phyloP scores from a whole-genome alignment of 2,888 invertebrate genomes.

The Tenthredo notha region DNA sequence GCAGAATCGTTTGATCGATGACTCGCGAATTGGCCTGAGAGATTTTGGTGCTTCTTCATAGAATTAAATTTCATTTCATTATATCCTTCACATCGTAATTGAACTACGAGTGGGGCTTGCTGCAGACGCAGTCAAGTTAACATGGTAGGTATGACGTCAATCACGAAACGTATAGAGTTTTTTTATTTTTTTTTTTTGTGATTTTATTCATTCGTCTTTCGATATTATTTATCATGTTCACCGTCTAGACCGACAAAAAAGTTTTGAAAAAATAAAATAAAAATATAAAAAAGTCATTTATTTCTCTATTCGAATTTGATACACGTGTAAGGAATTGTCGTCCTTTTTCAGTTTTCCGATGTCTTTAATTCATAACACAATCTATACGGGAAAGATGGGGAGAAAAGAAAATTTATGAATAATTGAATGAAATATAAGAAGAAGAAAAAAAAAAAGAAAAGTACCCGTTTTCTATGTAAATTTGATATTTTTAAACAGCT shows the following conservation, averaged over 20 bases:
- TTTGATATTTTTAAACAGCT: neutral
- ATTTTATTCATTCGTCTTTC: neutral
- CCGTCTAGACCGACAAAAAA: neutral
- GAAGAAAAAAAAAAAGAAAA: neutral
- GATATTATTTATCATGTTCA: neutral
- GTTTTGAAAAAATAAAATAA: neutral
- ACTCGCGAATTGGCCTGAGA: neutral
- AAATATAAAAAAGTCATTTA: neutral
- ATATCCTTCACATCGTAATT: neutral
- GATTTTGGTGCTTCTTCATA: neutral
- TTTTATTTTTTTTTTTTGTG: neutral
- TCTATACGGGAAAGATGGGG: neutral
- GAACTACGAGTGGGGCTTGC: neutral
- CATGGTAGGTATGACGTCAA: neutral
- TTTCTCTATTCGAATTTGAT: neutral
- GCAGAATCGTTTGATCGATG: conserved; percentile 20
- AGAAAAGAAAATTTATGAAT: neutral
- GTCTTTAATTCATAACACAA: no score
- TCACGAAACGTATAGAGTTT: neutral
- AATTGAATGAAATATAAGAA: neutral
- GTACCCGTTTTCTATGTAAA: neutral
- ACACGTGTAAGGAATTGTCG: neutral
- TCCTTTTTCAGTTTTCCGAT: neutral
- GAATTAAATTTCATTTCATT: conserved; percentile 12
- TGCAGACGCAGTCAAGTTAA: conserved; percentile 1